A percentile compares a stretch with the other conserved stretches of the same genome.
Evolutionary conservation across 2,113 vertebrate species (phyloP).

Genomic region (Ranitomeya variabilis): DNA sequence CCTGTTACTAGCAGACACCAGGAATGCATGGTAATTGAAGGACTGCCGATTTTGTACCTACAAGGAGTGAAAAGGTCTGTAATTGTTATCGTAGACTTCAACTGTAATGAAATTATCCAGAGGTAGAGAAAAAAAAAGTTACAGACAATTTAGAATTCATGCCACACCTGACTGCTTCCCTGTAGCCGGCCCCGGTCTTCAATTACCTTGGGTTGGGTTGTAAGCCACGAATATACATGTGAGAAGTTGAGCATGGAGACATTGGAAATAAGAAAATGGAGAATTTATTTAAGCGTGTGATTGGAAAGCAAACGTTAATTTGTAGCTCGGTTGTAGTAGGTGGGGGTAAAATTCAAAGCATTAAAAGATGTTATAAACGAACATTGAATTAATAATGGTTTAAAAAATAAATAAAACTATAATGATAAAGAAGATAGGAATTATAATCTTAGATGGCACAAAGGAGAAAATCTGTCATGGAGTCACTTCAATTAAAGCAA

Average conservation of each 20-base stretch:
- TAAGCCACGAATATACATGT: not conserved
- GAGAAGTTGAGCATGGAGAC: not conserved
- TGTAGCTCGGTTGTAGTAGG: not conserved
- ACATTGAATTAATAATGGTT: too few relatives aligned
- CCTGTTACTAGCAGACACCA: not conserved
- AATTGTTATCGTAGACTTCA: not conserved
- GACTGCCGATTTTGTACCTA: not conserved
- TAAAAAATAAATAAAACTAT: too few relatives aligned
- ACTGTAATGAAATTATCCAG: not conserved
- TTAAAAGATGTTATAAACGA: not conserved
- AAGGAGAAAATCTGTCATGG: too few relatives aligned
- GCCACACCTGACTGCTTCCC: not conserved
- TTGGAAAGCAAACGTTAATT: not conserved
- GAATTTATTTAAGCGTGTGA: not conserved
- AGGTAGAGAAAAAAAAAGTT: constrained; percentile 17
- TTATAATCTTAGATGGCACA: too few relatives aligned
- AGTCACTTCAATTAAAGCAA: too few relatives aligned
- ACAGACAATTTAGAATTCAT: constrained; percentile 21
- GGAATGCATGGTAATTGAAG: constrained; percentile 18
- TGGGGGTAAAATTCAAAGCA: not conserved
- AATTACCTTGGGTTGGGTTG: not conserved
- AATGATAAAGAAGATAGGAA: too few relatives aligned
- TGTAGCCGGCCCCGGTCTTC: not conserved
- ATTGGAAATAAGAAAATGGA: not conserved
- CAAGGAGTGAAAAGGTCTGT: too few relatives aligned